Evolutionary conservation across 2,113 vertebrate genomes (phyloP), one percentile per base, ranked within the genome.

Genomic region (Embiotoca jacksoni): DNA sequence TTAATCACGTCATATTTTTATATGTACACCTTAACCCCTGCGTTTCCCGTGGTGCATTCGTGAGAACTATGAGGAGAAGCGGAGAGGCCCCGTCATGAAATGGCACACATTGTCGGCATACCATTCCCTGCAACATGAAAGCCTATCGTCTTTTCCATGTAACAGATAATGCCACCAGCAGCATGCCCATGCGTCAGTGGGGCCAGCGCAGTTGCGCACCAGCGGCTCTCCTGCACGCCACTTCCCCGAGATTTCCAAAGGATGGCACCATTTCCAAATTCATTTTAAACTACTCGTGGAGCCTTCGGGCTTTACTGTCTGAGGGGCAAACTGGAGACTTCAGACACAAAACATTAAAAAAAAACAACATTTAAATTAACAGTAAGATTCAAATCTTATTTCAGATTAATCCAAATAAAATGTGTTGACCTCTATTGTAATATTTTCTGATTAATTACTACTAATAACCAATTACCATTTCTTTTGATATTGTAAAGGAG

Each of bases 231-330:
- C 7, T 6, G 47, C 76, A 54, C 69, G 44, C 57, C 84, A 84
- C 52, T 90, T 84, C 61, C 59, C 3, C 46, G 0, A 3, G 9
- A 71, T 60, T 2, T 83, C 92, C 94, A 81, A 61, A 65, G 65
- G 94, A 81, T 85, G 93, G 92, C 91, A 59, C 86, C 86, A 85
- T 92, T 82, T 85, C 58, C 86, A 85, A 60, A 60, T 54, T 68
- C 9, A 62, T 68, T 6, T 49, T 0, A 23, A n/a, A n/a, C 4
- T 14, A 4, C 16, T 11, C 3, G 0, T 10, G 0, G 56, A 15
- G 32, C 23, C n/a, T 14, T 14, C 1, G 15, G 54, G 36, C 7
- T 23, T 23, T 30, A 39, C 61, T 3, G 35, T 55, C 16, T n/a
- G 41, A 11, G 1, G 1, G 16, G 8, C 36, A 54, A 55, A 49